Percentiles rank a stretch among this genome's conserved stretches.
These are phyloP conservation scores for Eremobia ochroleuca DNA, from an alignment of 2,888 invertebrate genomes.

Conservation along the genomic window DNA sequence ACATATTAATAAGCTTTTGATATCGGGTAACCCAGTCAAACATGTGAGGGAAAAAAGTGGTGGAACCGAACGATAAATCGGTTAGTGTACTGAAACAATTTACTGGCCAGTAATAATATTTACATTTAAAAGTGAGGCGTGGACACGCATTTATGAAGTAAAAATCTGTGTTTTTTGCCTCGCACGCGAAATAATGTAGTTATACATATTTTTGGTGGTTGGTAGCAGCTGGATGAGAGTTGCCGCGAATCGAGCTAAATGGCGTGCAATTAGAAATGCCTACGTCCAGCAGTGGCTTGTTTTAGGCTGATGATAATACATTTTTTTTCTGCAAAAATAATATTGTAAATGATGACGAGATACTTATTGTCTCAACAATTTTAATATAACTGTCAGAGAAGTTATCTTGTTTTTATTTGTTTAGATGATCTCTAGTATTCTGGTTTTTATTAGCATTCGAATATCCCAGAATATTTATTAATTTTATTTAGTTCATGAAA, in stretches of 20 bases:
- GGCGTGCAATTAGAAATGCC: not conserved
- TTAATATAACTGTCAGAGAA: not conserved
- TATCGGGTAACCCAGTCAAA: conserved; percentile 39
- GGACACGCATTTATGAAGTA: conserved; percentile 33
- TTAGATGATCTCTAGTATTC: not conserved
- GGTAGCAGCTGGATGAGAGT: too few relatives aligned
- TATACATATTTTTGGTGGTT: not conserved
- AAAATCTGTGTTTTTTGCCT: conserved; percentile 13
- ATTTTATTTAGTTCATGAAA: not conserved
- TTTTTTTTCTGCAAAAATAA: not conserved
- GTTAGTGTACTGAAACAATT: conserved; percentile 39
- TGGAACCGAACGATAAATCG: conserved; percentile 41
- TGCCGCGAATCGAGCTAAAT: not conserved
- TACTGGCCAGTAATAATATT: conserved; percentile 35
- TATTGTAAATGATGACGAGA: not conserved
- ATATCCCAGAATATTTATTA: not conserved
- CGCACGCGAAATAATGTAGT: not conserved
- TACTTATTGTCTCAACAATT: not conserved
- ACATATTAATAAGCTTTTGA: conserved; percentile 37
- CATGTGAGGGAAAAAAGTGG: conserved; percentile 31
- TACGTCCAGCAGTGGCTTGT: not conserved
- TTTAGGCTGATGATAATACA: too few relatives aligned
- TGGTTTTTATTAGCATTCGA: not conserved
- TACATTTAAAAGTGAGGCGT: conserved; percentile 33
- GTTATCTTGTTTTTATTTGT: not conserved